Evolutionary conservation across 1,140 invertebrate genomes (phyloP).

Genomic region (Drosophila leontia): DNA sequence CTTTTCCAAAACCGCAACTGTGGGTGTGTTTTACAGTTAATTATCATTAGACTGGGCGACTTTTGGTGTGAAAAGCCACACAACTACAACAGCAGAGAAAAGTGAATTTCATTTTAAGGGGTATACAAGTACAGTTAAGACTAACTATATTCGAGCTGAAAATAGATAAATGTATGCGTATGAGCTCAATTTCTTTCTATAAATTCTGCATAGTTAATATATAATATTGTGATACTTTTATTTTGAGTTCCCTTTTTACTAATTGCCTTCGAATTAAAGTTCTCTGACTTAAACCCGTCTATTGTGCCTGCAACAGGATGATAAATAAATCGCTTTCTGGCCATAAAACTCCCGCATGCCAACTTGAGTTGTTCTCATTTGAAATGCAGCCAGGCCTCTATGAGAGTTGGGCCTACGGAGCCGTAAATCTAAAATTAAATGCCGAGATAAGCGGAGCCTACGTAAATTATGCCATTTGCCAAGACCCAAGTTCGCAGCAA

Average conservation of each 20-base stretch:
- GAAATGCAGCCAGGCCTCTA: constrained; percentile 26
- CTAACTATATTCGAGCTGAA: neutral
- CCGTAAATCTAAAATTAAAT: constrained; percentile 74
- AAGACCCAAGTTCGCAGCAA: constrained; percentile 57
- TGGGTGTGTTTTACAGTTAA: constrained; percentile 37
- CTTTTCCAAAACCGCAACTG: constrained; percentile 27
- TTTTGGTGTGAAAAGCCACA: constrained; percentile 6
- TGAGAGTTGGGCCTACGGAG: constrained; percentile 3
- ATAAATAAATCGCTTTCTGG: constrained; percentile 30
- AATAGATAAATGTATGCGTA: no score
- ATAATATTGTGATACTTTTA: neutral
- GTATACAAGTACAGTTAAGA: neutral
- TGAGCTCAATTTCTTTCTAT: neutral
- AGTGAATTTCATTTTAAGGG: neutral
- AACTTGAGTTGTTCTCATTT: constrained; percentile 28
- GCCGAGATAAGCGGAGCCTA: constrained; percentile 57
- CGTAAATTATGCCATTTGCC: constrained; percentile 67
- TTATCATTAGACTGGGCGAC: constrained; percentile 18
- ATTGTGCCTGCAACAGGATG: constrained; percentile 15
- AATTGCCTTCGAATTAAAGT: neutral
- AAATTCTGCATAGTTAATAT: neutral
- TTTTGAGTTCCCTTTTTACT: neutral
- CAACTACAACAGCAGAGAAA: constrained; percentile 1
- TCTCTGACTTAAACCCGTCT: neutral
- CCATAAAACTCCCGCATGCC: constrained; percentile 38